Percentiles rank a stretch among this genome's conserved stretches.
Conservation (phyloP, 2,797 vertebrate species). For the Chaenodraco wilsoni region DNA sequence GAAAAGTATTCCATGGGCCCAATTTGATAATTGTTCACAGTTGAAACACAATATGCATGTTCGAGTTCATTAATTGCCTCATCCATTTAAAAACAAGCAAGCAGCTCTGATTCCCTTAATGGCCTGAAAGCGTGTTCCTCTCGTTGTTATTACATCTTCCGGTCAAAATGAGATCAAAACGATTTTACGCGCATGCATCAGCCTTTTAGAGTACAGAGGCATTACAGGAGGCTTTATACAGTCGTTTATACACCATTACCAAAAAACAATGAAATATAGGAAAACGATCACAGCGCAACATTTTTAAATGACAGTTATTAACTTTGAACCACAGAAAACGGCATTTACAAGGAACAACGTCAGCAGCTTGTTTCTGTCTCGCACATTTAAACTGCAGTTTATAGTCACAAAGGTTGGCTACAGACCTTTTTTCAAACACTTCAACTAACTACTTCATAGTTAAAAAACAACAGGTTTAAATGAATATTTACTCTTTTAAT, state of each 20-base stretch:
- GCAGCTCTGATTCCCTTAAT: conserved; percentile 31
- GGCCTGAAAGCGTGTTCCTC: conserved; percentile 33
- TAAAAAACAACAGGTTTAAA: conserved; percentile 51
- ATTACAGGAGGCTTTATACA: conserved; percentile 46
- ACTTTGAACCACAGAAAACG: conserved; percentile 65
- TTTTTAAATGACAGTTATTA: conserved; percentile 55
- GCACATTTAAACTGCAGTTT: conserved; percentile 60
- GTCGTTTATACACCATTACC: conserved; percentile 44
- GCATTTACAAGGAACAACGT: conserved; percentile 56
- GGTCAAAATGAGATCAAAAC: conserved; percentile 42
- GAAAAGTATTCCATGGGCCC: conserved; percentile 50
- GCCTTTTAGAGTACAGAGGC: conserved; percentile 47
- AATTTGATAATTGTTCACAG: conserved; percentile 44
- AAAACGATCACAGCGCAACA: conserved; percentile 52
- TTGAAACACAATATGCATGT: conserved; percentile 35
- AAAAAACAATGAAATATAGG: conserved; percentile 10
- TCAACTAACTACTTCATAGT: conserved; percentile 60
- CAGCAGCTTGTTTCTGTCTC: conserved; percentile 54
- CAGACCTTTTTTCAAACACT: conserved; percentile 61
- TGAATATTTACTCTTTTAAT: conserved; percentile 41
- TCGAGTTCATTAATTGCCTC: conserved; percentile 31
- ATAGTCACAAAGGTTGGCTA: conserved; percentile 61
- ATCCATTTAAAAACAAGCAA: conserved; percentile 22
- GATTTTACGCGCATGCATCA: conserved; percentile 58
- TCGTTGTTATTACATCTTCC: conserved; percentile 25